Evolutionary conservation across 2,888 invertebrate genomes (phyloP).

Genomic region (Cepaea hortensis): DNA sequence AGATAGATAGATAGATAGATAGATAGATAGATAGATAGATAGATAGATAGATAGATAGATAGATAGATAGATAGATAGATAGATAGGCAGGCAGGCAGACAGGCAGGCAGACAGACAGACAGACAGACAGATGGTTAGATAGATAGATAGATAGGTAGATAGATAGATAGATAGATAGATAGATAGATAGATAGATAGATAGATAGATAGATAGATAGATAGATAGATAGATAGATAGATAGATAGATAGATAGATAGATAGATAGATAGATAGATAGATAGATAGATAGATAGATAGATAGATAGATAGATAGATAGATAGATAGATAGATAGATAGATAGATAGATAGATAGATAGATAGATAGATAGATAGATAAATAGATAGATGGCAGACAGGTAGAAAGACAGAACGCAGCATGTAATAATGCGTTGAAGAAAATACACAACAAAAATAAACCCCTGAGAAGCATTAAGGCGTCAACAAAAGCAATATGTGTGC

Average conservation of each 20-base stretch:
- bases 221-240: not conserved
- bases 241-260: conserved; percentile 7
- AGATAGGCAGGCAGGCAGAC: not conserved
- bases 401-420: no score
- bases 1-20: not conserved
- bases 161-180: conserved; percentile 7
- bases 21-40: conserved; percentile 1
- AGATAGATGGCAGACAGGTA: not conserved
- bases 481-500: no score
- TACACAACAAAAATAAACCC: no score
- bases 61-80: conserved; percentile 7
- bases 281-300: not conserved
- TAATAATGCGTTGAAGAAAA: no score
- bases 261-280: conserved; percentile 7
- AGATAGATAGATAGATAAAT: conserved; percentile 1
- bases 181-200: conserved; percentile 7
- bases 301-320: conserved; percentile 7
- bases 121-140: not conserved
- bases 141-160: conserved; percentile 1
- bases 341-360: conserved; percentile 7
- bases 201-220: not conserved
- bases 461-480: no score
- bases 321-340: conserved; percentile 7
- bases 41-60: conserved; percentile 7
- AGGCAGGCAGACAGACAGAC: not conserved